phyloP scores from a whole-genome alignment of 1,140 invertebrate genomes.

The Ceratosolen solmsi region DNA sequence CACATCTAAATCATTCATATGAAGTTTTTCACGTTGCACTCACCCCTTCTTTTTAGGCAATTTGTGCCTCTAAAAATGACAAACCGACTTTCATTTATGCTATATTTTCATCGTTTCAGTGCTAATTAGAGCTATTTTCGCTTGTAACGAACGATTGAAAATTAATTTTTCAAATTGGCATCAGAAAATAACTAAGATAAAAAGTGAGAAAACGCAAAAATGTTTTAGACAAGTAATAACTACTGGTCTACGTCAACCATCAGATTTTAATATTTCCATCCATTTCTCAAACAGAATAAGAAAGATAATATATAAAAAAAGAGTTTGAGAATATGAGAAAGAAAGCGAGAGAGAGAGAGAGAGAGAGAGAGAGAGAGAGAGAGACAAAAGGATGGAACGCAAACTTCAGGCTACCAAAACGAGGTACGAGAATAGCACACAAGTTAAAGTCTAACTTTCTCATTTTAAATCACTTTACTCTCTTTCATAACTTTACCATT shows the following conservation, averaged over 20 bases:
- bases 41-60: slow-evolving; percentile 3
- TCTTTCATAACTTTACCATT: no score
- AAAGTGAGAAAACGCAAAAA: slow-evolving; percentile 20
- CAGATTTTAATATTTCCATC: slow-evolving; percentile 66
- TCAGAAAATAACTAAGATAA: not conserved
- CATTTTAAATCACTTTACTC: not conserved
- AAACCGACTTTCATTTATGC: slow-evolving; percentile 48
- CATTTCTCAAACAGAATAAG: slow-evolving; percentile 59
- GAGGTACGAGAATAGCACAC: not conserved
- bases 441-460: not conserved
- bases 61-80: slow-evolving; percentile 52
- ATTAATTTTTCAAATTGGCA: slow-evolving; percentile 39
- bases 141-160: slow-evolving; percentile 30
- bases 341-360: slow-evolving; percentile 3
- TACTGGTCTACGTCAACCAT: slow-evolving; percentile 50
- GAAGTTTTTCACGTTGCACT: slow-evolving; percentile 29
- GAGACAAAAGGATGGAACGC: not conserved
- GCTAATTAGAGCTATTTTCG: slow-evolving; percentile 27
- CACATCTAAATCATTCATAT: slow-evolving; percentile 47
- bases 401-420: not conserved
- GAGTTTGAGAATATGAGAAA: not conserved
- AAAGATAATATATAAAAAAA: not conserved
- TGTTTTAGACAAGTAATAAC: slow-evolving; percentile 45
- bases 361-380: not conserved
- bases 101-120: not conserved